Base-by-base conservation (phyloP, 2,113 vertebrate species). In the Cepphus grylle region DNA sequence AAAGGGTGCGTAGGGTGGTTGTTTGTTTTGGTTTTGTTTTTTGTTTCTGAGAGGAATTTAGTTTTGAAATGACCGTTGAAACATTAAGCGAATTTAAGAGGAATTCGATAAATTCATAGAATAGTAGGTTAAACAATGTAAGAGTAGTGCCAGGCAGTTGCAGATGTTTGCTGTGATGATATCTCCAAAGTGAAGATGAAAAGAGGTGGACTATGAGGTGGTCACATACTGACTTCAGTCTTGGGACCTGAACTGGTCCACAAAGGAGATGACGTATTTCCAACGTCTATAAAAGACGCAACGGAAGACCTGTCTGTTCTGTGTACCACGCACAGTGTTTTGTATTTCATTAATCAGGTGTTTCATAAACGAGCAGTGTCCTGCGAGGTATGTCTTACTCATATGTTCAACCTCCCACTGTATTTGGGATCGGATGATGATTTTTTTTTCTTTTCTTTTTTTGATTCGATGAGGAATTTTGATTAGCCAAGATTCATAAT, bases 341-440 rank as follows among this genome's bases (percentile, higher is more conserved):
- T 32, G 5, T 42, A 23, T 65, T 5, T 72, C n/a, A 12, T 79
- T n/a, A 10, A 49, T 79, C 42, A 13, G 1, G 1, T 12, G 26
- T 78, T 90, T 32, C 9, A 15, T 15, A 23, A 36, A 49, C 6
- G 66, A 71, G 42, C 29, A 7, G 17, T 11, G 19, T 72, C 61
- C 70, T 79, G 38, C 45, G 63, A 66, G 32, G 21, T 76, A 1
- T 1, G 0, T 34, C 42, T 45, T 55, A 47, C 61, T 81, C 2
- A 0, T 36, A 4, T 29, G 25, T 71, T 69, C 52, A 79, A 2
- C 32, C n/a, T 62, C 38, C 53, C 34, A 4, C 27, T 9, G 2
- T 11, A 5, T 92, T 92, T 80, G 56, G 42, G 21, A 50, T 38
- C 12, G 5, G 42, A 27, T 40, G n/a, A 62, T 62, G 15, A 8